A percentile compares a stretch with the other conserved stretches of the same genome.
Evolutionary conservation across 1,140 invertebrate genomes (phyloP).

Genomic region (Diuraphis noxia): DNA sequence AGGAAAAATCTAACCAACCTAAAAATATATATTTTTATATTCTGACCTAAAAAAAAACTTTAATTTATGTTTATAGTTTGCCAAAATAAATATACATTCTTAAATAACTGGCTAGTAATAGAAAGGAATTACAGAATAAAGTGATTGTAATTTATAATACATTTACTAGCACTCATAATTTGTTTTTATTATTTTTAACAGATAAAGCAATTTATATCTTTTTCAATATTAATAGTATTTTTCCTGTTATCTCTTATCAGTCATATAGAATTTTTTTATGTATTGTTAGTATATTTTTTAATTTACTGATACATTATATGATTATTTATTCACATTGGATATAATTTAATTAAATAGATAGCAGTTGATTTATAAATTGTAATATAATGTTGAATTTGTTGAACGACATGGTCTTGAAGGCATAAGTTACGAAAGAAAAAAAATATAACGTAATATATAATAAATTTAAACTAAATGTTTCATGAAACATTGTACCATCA

Average conservation of each 20-base stretch:
- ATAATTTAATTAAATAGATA: background rate
- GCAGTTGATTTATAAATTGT: background rate
- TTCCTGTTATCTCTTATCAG: background rate
- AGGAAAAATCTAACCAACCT: background rate
- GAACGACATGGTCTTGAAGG: no score
- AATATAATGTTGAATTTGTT: no score
- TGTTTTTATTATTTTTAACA: background rate
- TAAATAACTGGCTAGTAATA: background rate
- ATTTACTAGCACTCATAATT: background rate
- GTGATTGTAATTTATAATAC: background rate
- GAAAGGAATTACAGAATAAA: background rate
- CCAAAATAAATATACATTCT: background rate
- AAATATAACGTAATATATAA: no score
- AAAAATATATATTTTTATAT: background rate
- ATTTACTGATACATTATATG: background rate
- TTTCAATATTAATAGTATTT: background rate
- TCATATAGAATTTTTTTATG: background rate
- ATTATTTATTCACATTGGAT: background rate
- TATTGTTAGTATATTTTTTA: background rate
- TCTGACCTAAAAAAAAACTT: background rate
- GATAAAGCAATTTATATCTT: background rate
- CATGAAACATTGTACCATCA: background rate
- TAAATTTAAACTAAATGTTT: background rate
- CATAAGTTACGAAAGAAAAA: no score
- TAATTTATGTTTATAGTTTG: background rate